Evolutionary conservation across 2,113 vertebrate species (phyloP).

Genomic region (Cyprinodon tularosa): DNA sequence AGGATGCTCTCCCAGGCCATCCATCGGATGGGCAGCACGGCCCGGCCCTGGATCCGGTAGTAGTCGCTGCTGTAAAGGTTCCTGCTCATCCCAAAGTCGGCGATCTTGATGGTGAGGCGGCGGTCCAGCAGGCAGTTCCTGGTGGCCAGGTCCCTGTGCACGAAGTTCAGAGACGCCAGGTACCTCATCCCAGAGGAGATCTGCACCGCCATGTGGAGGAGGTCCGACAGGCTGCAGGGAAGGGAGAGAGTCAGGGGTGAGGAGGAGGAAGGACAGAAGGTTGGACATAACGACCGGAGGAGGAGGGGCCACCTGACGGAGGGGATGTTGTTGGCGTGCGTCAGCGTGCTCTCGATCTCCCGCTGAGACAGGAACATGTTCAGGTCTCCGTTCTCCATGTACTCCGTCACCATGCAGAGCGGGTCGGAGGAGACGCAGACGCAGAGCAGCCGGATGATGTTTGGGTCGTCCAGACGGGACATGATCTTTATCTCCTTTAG

Average conservation of each 20-base stretch:
- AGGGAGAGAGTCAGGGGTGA: background rate
- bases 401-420: slow-evolving; percentile 83
- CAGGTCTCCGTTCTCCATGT: slow-evolving; percentile 83
- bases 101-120: slow-evolving; percentile 87
- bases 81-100: slow-evolving; percentile 88
- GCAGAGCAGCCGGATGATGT: slow-evolving; percentile 88
- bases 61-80: slow-evolving; percentile 89
- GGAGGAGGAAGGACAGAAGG: background rate
- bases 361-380: slow-evolving; percentile 84
- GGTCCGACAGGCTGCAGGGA: slow-evolving; percentile 77
- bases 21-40: slow-evolving; percentile 87
- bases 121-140: slow-evolving; percentile 88
- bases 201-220: slow-evolving; percentile 87
- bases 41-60: slow-evolving; percentile 87
- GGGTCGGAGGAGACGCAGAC: slow-evolving; percentile 85
- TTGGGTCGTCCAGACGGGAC: slow-evolving; percentile 85
- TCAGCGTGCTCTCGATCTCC: slow-evolving; percentile 82
- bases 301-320: slow-evolving; percentile 63
- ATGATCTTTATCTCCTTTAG: slow-evolving; percentile 90
- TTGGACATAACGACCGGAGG: background rate
- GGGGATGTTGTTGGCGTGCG: slow-evolving; percentile 75
- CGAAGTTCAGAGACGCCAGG: slow-evolving; percentile 86
- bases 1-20: slow-evolving; percentile 91
- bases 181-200: slow-evolving; percentile 87
- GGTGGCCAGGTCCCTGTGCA: slow-evolving; percentile 86